These are phyloP conservation scores for Ips typographus DNA, from an alignment of 1,140 invertebrate species.

Conservation along the genomic window DNA sequence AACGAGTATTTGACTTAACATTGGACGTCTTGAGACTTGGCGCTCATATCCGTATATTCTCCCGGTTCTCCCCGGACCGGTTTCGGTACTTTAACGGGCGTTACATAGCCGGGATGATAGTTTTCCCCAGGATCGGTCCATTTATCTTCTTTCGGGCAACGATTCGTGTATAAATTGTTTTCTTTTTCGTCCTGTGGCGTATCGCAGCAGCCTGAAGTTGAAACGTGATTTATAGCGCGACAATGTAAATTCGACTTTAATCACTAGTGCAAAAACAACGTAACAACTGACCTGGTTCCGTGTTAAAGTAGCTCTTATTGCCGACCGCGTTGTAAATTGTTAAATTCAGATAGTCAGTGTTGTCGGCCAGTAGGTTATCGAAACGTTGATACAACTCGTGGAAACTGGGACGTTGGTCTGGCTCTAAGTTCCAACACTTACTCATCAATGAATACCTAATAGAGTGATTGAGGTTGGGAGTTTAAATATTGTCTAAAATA, in stretches of 20 bases:
- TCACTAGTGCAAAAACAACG: background rate
- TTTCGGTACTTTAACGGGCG: constrained; percentile 53
- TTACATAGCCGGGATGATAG: constrained; percentile 54
- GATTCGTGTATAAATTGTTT: constrained; percentile 29
- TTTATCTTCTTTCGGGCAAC: constrained; percentile 39
- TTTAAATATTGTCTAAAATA: background rate
- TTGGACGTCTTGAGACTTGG: background rate
- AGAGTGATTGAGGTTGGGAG: constrained; percentile 16
- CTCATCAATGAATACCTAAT: constrained; percentile 75
- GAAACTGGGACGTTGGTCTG: constrained; percentile 75
- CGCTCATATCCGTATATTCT: constrained; percentile 57
- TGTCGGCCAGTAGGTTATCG: constrained; percentile 70
- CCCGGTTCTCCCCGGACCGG: constrained; percentile 51
- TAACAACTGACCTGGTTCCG: background rate
- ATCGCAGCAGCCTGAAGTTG: constrained; percentile 21
- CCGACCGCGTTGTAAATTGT: constrained; percentile 59
- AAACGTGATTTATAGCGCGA: constrained; percentile 7
- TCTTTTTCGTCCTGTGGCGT: constrained; percentile 43
- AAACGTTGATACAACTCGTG: constrained; percentile 64
- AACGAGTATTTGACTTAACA: no score
- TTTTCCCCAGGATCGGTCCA: background rate
- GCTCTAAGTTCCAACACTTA: constrained; percentile 76
- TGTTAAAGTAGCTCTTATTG: constrained; percentile 61
- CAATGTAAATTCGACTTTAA: background rate
- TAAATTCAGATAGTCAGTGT: constrained; percentile 70